Base-by-base conservation (phyloP, 2,797 vertebrate species). In the Sarcophilus harrisii region DNA sequence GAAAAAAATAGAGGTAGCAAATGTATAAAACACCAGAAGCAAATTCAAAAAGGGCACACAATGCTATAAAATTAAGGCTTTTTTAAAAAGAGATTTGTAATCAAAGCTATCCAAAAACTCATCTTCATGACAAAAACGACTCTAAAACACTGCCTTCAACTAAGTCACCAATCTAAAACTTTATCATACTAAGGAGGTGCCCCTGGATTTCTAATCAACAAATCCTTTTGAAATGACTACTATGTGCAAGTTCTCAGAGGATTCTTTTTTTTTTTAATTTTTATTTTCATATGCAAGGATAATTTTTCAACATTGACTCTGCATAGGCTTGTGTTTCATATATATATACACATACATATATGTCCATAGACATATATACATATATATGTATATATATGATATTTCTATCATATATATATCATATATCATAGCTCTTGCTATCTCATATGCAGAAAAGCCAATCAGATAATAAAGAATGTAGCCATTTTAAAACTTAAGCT, bases 401-500 rank as follows among this genome's bases (percentile, higher is more conserved):
- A 38, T n/a, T n/a, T n/a, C n/a, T n/a, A n/a, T n/a, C n/a, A n/a
- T n/a, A n/a, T n/a, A n/a, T n/a, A n/a, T n/a, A n/a, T n/a, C n/a
- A n/a, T n/a, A n/a, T n/a, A n/a, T n/a, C n/a, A 38, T n/a, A 73
- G 18, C n/a, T 73, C n/a, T 73, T 38, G 6, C n/a, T 73, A 38
- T 73, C n/a, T 38, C n/a, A 73, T 21, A 49, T 90, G 28, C 58
- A 91, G 62, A 96, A 97, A 96, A 58, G 21, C 60, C 96, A 97
- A 96, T 97, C 49, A 73, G 57, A 49, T 93, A 66, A 94, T 94
- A 96, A 97, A 95, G 91, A 91, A 96, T 94, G 66, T 58, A 11
- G 30, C 16, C 92, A 96, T 73, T 38, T 73, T 38, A 21, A n/a
- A 21, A 38, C 28, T 95, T 94, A 94, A 94, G 52, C 81, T 59